Conservation (phyloP, 2,888 invertebrate genomes). For the Harpalus rubripes region DNA sequence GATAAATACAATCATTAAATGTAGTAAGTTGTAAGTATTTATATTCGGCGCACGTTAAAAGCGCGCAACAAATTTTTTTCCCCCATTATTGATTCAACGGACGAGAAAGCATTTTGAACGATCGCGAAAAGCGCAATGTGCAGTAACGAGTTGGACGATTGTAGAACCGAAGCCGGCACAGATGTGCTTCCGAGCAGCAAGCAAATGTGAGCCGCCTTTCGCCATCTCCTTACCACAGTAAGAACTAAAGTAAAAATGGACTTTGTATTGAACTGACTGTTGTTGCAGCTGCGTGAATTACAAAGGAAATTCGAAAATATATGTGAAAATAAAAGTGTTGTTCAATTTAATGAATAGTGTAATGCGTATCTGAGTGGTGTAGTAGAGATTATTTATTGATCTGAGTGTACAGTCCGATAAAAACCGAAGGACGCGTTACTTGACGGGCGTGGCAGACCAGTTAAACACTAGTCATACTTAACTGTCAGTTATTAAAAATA, state of each 20-base stretch:
- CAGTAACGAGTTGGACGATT: constrained; percentile 56
- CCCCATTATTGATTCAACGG: constrained; percentile 61
- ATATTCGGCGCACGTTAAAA: constrained; percentile 60
- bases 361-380: constrained; percentile 34
- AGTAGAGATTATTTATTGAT: constrained; percentile 57
- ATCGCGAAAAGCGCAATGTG: constrained; percentile 12
- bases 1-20: constrained; percentile 29
- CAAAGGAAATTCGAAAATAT: constrained; percentile 64
- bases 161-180: constrained; percentile 55
- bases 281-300: constrained; percentile 61
- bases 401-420: constrained; percentile 66
- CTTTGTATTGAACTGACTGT: constrained; percentile 65
- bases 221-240: constrained; percentile 60
- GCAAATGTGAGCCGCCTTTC: constrained; percentile 51
- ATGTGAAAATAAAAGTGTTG: constrained; percentile 60
- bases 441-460: constrained; percentile 77
- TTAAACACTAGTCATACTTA: constrained; percentile 75
- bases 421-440: constrained; percentile 71
- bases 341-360: constrained; percentile 29
- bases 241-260: constrained; percentile 64
- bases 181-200: constrained; percentile 62
- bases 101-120: constrained; percentile 51
- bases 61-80: constrained; percentile 52
- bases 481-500: constrained; percentile 70
- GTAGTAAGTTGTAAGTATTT: constrained; percentile 20